Percentiles rank a stretch among this genome's conserved stretches.
Evolutionary conservation across 2,888 invertebrate genomes (phyloP).

Genomic region (Dinocampus coccinellae): DNA sequence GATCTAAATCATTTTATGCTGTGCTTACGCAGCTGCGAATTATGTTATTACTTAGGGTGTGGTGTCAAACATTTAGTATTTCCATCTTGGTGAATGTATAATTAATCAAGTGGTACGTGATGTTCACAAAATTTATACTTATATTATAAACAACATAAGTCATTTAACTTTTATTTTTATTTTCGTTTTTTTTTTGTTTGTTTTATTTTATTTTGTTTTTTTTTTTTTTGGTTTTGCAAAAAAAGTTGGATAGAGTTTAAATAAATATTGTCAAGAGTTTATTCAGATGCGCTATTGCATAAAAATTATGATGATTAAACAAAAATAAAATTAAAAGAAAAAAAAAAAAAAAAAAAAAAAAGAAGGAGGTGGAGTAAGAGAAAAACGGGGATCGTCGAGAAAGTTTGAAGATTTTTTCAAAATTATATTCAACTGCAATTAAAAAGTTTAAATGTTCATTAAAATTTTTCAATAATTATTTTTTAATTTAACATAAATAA

Average conservation of each 20-base stretch:
- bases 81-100: slow-evolving; percentile 15
- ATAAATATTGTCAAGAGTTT: no score
- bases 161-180: no score
- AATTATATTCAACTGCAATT: background rate
- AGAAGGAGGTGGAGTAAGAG: no score
- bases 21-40: slow-evolving; percentile 63
- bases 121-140: no score
- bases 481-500: no score
- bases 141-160: no score
- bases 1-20: slow-evolving; percentile 61
- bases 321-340: background rate
- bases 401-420: background rate
- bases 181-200: no score
- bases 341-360: background rate
- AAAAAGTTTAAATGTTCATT: background rate
- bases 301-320: background rate
- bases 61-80: slow-evolving; percentile 23
- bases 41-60: slow-evolving; percentile 58
- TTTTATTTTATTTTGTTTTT: no score
- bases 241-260: no score
- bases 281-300: background rate
- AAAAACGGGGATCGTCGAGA: no score
- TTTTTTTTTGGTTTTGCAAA: no score
- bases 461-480: background rate
- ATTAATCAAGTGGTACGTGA: slow-evolving; percentile 27